Base-by-base conservation (phyloP, 2,113 vertebrate species). In the Scortum barcoo region DNA sequence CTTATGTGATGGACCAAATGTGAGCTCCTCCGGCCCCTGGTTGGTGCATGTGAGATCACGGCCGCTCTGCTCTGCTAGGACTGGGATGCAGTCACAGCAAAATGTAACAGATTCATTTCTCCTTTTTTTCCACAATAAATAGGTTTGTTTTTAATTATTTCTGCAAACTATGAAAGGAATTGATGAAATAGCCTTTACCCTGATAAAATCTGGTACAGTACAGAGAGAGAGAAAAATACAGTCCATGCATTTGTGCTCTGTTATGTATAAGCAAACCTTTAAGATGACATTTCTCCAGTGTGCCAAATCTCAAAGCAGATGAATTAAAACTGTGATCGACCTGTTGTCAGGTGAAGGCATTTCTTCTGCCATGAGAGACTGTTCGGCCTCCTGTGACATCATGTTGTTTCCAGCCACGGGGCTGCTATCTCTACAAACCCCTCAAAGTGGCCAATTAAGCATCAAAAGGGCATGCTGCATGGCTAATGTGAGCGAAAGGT, bases 401-500 rank as follows among this genome's bases (percentile, higher is more conserved):
- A 26, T 72, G 62, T 81, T 67, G 77, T 77, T 70, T 81, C 61
- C 71, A 42, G 67, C 76, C 60, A 20, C 4, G 22, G 38, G 60
- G 71, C 81, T 76, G 66, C 84, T 89, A 70, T 78, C 89, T 86
- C 82, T 57, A n/a, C 88, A 72, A 86, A 80, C 81, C 84, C 73
- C 89, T 92, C 84, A 91, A 93, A 94, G 94, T 93, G 94, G 86
- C 94, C 93, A 91, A 90, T 95, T 94, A 89, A 93, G 94, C 95
- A 95, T 96, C 95, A 96, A 95, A 96, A 95, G 94, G 86, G 83
- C 85, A 81, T 78, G 73, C 90, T 94, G 94, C 93, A 93, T 94
- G 90, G 95, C 91, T 96, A 94, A 95, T 95, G 95, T 89, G 87
- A 86, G 93, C 73, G 77, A 90, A 93, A 95, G 95, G 95, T 96